Conservation (phyloP, 2,113 vertebrate genomes). For the Melanerpes aurifrons region DNA sequence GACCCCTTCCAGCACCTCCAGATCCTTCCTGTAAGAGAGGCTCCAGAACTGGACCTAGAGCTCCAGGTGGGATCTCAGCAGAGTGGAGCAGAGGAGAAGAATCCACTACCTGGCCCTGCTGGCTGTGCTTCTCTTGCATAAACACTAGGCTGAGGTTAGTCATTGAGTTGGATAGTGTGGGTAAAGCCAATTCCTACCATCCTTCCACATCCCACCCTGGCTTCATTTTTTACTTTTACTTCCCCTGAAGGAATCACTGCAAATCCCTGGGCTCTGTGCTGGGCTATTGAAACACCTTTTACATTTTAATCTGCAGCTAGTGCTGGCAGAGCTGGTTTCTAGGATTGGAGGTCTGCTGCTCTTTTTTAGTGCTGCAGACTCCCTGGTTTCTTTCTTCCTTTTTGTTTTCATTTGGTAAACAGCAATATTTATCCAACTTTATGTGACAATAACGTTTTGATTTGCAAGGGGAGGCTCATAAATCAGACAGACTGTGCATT, state of each 20-base stretch:
- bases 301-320: neutral
- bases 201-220: neutral
- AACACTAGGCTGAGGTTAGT: accelerated
- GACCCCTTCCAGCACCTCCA: no score
- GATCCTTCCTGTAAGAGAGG: no score
- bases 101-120: no score
- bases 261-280: neutral
- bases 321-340: neutral
- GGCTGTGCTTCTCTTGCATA: no score
- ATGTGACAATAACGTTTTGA: neutral
- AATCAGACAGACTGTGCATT: neutral
- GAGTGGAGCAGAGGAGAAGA: no score
- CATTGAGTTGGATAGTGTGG: no score
- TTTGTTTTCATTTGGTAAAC: neutral
- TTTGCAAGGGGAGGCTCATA: neutral
- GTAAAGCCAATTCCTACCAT: neutral
- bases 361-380: neutral
- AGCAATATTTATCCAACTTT: neutral
- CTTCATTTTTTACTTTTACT: accelerated
- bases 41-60: no score
- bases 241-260: neutral
- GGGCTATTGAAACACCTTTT: neutral
- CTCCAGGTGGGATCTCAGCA: no score
- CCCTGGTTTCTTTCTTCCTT: neutral
- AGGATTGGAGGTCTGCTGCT: neutral